phyloP scores from a whole-genome alignment of 2,113 vertebrate species.

The Psammodynastes pulverulentus region DNA sequence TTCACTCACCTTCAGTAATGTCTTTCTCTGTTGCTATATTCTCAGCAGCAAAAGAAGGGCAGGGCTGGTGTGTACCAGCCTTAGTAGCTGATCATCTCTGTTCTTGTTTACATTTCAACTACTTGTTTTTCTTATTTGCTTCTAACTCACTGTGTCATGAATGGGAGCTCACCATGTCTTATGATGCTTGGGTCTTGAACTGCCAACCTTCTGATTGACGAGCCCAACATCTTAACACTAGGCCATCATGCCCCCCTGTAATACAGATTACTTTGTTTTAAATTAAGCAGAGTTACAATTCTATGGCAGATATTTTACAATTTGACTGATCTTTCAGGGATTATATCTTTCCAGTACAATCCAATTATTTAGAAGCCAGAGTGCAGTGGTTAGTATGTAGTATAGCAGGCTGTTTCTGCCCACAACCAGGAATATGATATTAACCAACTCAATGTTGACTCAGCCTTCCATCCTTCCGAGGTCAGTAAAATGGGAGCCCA shows the following conservation, averaged over 20 bases:
- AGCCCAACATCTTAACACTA: not conserved
- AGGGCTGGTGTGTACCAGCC: not conserved
- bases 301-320: not conserved
- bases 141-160: not conserved
- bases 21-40: not conserved
- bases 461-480: not conserved
- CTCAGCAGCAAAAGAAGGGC: not conserved
- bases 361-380: not conserved
- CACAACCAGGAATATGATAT: not conserved
- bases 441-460: not conserved
- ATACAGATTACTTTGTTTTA: not conserved
- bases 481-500: not conserved
- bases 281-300: not conserved
- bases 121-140: not conserved
- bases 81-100: not conserved
- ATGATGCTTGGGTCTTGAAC: too few relatives aligned
- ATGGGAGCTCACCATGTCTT: too few relatives aligned
- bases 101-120: not conserved
- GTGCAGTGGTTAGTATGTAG: not conserved
- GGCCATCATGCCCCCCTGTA: not conserved
- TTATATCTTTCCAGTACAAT: not conserved
- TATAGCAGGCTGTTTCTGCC: not conserved
- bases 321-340: not conserved
- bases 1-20: not conserved
- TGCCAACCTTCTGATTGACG: not conserved